Conservation (phyloP, 2,888 invertebrate genomes). For the Plagiodera versicolora region DNA sequence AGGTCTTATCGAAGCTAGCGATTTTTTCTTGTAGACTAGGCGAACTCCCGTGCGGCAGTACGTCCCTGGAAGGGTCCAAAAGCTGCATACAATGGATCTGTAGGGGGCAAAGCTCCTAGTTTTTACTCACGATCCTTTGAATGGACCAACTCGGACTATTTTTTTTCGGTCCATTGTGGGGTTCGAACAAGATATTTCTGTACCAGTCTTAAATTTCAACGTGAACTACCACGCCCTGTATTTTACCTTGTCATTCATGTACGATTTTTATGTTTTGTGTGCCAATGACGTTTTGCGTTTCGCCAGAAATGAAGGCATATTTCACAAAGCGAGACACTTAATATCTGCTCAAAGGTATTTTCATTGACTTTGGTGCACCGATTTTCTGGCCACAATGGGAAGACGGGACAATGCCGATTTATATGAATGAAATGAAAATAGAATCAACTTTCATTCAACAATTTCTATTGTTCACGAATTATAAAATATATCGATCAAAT, state of each 20-base stretch:
- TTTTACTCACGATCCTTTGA: constrained; percentile 53
- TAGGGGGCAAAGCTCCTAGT: constrained; percentile 54
- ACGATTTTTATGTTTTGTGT: constrained; percentile 46
- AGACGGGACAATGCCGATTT: constrained; percentile 2
- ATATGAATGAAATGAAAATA: constrained; percentile 11
- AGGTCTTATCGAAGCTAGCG: no score
- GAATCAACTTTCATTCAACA: constrained; percentile 9
- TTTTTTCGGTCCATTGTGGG: constrained; percentile 48
- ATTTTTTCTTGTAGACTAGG: background rate
- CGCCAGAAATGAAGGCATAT: constrained; percentile 17
- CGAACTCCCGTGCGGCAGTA: background rate
- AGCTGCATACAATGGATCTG: constrained; percentile 49
- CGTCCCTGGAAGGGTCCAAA: constrained; percentile 29
- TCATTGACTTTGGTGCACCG: constrained; percentile 23
- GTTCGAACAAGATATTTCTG: constrained; percentile 54
- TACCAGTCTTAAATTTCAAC: constrained; percentile 54
- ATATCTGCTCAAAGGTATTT: constrained; percentile 22
- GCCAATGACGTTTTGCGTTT: constrained; percentile 43
- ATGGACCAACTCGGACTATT: constrained; percentile 53
- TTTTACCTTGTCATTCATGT: constrained; percentile 52
- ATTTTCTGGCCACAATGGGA: constrained; percentile 11
- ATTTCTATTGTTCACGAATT: background rate
- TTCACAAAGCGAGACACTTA: constrained; percentile 16
- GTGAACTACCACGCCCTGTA: constrained; percentile 49
- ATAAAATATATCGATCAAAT: no score